Base-by-base conservation (phyloP, 2,113 vertebrate species). In the Taurulus bubalis region DNA sequence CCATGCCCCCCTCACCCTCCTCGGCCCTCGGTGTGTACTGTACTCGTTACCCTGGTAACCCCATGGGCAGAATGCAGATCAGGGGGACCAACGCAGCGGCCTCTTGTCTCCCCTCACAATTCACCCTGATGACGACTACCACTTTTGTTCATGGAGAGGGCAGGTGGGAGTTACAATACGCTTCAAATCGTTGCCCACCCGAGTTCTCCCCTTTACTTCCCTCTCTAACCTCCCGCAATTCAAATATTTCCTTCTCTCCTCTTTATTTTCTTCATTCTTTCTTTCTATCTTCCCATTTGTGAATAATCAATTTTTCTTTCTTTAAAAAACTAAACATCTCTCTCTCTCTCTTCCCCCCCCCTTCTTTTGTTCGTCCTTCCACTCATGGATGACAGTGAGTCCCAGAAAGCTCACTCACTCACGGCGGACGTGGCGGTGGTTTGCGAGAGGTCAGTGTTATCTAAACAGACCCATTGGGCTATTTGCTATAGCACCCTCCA, bases 401-500 rank as follows among this genome's bases (percentile, higher is more conserved):
- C 82, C 79, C 89, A 78, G 92, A 87, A 83, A 88, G 80, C 91
- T 92, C 85, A 73, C 86, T 92, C 85, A 71, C 86, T 89, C 42
- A 71, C 90, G 70, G 91, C 88, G 84, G 92, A 81, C 63, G 84
- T 81, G 70, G 88, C 77, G 47, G 58, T 75, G 89, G 89, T 86
- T 92, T 82, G 91, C 77, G 82, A 94, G 93, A 95, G 95, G 95
- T 96, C 95, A 95, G 95, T 95, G 95, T 96, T 95, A 96, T 95
- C 93, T 91, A 96, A 96, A 96, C 95, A 96, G 88, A 90, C 87
- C 95, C 94, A 94, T 95, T 94, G 93, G 94, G 93, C 94, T 94
- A 95, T 95, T 95, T 95, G 93, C 93, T 95, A 93, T 95, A 96
- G 95, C 94, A 96, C 95, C 95, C 95, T 96, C 94, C 95, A 96